Percentiles rank a stretch among this genome's conserved stretches.
Evolutionary conservation across 2,113 vertebrate species (phyloP).

Genomic region (cattle (Bos taurus)): DNA sequence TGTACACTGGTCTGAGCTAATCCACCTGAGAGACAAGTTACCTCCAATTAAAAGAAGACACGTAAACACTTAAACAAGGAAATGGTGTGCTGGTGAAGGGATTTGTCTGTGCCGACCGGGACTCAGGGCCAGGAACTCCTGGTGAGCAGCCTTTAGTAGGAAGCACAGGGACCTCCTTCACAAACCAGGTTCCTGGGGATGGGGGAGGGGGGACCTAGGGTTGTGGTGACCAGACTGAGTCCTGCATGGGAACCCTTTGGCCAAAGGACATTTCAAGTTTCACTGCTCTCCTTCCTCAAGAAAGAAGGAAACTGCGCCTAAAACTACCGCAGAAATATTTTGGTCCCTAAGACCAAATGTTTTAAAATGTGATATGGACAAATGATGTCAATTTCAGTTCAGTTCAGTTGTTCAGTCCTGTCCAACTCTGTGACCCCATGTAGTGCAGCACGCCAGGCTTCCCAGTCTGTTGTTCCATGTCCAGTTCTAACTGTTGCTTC

Average conservation of each 20-base stretch:
- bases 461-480: neutral
- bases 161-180: neutral
- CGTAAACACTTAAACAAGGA: too few relatives aligned
- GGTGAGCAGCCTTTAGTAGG: neutral
- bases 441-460: neutral
- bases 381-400: neutral
- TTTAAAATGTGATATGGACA: neutral
- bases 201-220: fast-evolving
- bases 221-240: neutral
- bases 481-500: neutral
- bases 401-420: neutral
- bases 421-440: neutral
- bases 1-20: neutral
- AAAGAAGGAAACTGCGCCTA: neutral
- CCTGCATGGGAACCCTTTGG: neutral
- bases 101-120: neutral
- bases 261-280: neutral
- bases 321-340: neutral
- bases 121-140: neutral
- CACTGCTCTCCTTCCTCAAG: neutral
- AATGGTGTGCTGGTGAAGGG: too few relatives aligned
- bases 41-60: neutral
- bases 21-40: neutral
- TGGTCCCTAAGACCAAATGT: neutral
- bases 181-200: fast-evolving